These are phyloP conservation scores for Pteronotus mesoamericanus DNA, from an alignment of 2,797 vertebrate genomes.

Conservation along the genomic window DNA sequence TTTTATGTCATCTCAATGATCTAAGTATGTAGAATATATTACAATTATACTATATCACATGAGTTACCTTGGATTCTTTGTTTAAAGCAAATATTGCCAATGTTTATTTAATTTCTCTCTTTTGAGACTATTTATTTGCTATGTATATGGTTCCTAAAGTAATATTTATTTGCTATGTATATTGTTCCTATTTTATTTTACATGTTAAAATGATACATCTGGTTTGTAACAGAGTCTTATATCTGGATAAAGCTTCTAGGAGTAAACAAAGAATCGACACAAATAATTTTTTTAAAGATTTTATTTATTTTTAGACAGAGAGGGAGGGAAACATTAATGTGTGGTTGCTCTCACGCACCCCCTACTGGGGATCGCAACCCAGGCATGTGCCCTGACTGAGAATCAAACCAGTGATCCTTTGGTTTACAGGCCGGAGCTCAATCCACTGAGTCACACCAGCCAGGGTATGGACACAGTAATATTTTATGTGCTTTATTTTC, in stretches of 20 bases:
- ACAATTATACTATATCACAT: background rate
- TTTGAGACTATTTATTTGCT: background rate
- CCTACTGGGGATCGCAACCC: no score
- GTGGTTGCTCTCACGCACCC: no score
- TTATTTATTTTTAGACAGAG: no score
- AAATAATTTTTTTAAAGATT: no score
- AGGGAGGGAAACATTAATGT: no score
- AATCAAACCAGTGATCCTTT: no score
- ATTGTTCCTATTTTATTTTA: background rate
- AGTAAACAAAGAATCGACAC: background rate
- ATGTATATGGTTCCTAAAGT: background rate
- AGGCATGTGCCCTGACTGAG: no score
- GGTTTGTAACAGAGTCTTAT: background rate
- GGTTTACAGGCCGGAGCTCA: no score
- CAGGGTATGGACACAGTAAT: no score
- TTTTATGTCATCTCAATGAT: constrained; percentile 5
- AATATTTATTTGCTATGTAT: background rate
- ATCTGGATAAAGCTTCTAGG: background rate
- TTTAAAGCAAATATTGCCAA: background rate
- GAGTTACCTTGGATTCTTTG: background rate
- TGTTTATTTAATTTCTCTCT: background rate
- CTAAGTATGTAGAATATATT: background rate
- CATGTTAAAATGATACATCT: background rate
- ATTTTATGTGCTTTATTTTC: background rate
- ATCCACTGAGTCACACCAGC: no score